A percentile compares a stretch with the other conserved stretches of the same genome.
Conservation (phyloP, 2,113 vertebrate species). For the Peromyscus polionotus region DNA sequence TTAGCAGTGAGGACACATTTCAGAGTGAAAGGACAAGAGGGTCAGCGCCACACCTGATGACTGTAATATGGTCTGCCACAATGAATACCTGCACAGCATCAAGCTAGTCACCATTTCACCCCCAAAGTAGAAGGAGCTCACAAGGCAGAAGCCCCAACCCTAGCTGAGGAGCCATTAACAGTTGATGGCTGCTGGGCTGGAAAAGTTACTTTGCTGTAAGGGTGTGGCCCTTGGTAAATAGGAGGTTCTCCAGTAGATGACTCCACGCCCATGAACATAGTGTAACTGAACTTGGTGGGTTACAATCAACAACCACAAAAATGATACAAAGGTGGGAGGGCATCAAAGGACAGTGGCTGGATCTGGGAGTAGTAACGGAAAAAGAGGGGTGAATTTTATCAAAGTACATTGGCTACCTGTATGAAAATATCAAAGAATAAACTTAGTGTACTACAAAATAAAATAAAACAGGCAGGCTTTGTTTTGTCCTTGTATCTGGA, state of each 20-base stretch:
- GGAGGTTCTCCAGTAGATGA: background rate
- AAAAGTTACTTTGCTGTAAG: background rate
- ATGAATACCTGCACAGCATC: background rate
- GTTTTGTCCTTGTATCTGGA: background rate
- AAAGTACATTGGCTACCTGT: background rate
- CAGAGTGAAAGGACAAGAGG: background rate
- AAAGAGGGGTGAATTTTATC: too few species aligned
- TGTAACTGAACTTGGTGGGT: too few species aligned
- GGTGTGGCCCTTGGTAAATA: background rate
- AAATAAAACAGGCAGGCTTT: background rate
- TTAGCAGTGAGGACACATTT: background rate
- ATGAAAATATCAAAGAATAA: background rate
- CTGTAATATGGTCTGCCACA: background rate
- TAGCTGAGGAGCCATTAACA: background rate
- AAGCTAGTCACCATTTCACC: too few species aligned
- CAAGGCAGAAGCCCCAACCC: background rate
- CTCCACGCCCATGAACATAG: too few species aligned
- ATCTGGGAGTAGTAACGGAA: too few species aligned
- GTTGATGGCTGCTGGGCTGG: background rate
- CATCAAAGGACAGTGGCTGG: background rate
- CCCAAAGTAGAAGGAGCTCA: background rate
- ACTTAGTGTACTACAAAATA: background rate
- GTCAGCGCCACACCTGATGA: background rate
- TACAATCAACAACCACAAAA: background rate
- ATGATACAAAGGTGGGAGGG: fast-evolving